Evolutionary conservation across 2,797 vertebrate species (phyloP), one percentile per base, ranked within the genome.

Genomic region (Neosilurus mollespiculum): DNA sequence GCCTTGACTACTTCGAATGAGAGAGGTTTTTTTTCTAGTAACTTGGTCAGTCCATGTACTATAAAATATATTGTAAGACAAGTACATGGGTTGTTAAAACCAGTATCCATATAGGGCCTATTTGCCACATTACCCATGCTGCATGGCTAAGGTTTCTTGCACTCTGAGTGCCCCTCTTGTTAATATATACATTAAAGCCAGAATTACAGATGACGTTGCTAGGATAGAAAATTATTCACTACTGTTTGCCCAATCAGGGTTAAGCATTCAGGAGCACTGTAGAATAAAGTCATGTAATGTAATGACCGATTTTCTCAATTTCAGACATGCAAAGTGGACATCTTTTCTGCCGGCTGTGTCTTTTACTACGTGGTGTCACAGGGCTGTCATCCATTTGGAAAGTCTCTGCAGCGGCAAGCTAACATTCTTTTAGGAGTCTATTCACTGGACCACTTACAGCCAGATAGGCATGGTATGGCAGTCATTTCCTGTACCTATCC

Each of bases 321-420:
- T 56, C 91, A 99, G 98, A 99, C 98, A 0, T 98, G 95, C 10
- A 95, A 95, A 0, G 97, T 99, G 82, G 98, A 99, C 91, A 97
- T 99, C 91, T 99, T 99, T 93, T 99, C 98, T 12, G 97, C 97
- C 0, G 98, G 98, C 80, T 99, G 98, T 24, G 96, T 99, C 83
- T 99, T 99, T 78, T 99, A 98, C 90, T 99, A 99, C 0, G 97
- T 98, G 90, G 93, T 97, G 49, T 97, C 98, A 1, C 93, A 97
- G 82, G 98, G 98, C 62, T 95, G 93, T 87, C 98, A 99, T 76
- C 97, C 98, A 6, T 99, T 97, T 49, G 98, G 98, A 89, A 99
- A 97, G 87, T 96, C 97, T 85, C 94, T 99, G 73, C 98, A 99
- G 92, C 94, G 98, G 64, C 98, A 99, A 90, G 97, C 96, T 87